Conservation (phyloP, 2,113 vertebrate species). For the Lipotes vexillifer region DNA sequence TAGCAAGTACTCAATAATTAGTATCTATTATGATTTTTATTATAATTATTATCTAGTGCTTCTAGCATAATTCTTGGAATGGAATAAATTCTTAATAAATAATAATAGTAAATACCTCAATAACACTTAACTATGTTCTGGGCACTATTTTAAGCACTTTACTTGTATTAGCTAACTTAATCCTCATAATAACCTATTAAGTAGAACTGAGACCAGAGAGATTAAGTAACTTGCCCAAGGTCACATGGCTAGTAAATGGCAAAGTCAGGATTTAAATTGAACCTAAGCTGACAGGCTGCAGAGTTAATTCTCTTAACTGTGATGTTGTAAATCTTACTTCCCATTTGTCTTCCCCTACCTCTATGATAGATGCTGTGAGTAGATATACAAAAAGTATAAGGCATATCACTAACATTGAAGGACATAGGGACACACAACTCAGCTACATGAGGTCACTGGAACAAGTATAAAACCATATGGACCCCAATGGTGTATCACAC, state of each 20-base stretch:
- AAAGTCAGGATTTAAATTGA: background rate
- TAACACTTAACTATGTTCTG: background rate
- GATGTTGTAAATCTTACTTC: background rate
- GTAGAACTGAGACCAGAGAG: background rate
- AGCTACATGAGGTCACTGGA: background rate
- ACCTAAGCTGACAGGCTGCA: background rate
- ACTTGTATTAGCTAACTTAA: background rate
- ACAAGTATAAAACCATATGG: slow-evolving; percentile 2
- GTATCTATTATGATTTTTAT: background rate
- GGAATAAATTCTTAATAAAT: background rate
- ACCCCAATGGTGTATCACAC: background rate
- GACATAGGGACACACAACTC: background rate
- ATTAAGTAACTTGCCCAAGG: background rate
- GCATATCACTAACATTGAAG: background rate
- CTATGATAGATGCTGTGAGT: background rate
- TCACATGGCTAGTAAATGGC: background rate
- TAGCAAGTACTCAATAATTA: background rate
- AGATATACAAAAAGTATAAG: background rate
- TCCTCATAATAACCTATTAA: background rate
- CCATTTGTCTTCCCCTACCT: background rate
- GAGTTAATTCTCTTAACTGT: background rate
- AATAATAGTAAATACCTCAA: background rate
- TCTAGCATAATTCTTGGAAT: background rate
- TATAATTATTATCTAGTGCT: background rate
- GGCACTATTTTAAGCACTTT: background rate